phyloP scores from a whole-genome alignment of 2,113 vertebrate genomes.

The Bagarius yarrelli region DNA sequence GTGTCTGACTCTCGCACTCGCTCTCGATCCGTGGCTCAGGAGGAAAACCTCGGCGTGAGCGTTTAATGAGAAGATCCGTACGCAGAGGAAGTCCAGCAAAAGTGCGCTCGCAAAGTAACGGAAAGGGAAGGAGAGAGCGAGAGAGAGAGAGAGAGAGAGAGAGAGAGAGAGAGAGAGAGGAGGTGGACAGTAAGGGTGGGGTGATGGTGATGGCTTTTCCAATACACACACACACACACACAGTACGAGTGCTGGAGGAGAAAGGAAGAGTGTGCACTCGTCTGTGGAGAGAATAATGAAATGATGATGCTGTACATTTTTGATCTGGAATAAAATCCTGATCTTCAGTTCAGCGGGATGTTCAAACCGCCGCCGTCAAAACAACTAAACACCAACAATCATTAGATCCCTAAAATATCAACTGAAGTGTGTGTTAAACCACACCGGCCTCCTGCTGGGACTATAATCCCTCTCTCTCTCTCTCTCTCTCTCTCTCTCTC shows the following conservation, averaged over 20 bases:
- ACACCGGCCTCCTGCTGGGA: no score
- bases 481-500: no score
- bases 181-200: slow-evolving; percentile 35
- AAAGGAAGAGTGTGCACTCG: background rate
- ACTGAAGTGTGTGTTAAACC: no score
- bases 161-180: slow-evolving; percentile 25
- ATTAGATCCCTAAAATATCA: no score
- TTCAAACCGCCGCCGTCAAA: background rate
- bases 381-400: no score
- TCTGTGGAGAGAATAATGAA: background rate
- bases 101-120: slow-evolving; percentile 56
- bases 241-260: no score
- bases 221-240: slow-evolving; percentile 23
- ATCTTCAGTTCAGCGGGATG: slow-evolving; percentile 11
- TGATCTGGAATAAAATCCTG: background rate
- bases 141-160: slow-evolving; percentile 13
- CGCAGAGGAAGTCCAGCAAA: slow-evolving; percentile 73
- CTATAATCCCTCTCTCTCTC: no score
- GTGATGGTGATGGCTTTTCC: slow-evolving; percentile 39
- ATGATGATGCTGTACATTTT: background rate
- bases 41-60: slow-evolving; percentile 80
- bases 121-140: slow-evolving; percentile 37
- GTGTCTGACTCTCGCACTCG: slow-evolving; percentile 55
- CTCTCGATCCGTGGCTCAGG: slow-evolving; percentile 74
- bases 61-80: slow-evolving; percentile 80